Percentiles rank a stretch among this genome's conserved stretches.
Evolutionary conservation across 2,113 vertebrate genomes (phyloP).

Genomic region (Chunga burmeisteri): DNA sequence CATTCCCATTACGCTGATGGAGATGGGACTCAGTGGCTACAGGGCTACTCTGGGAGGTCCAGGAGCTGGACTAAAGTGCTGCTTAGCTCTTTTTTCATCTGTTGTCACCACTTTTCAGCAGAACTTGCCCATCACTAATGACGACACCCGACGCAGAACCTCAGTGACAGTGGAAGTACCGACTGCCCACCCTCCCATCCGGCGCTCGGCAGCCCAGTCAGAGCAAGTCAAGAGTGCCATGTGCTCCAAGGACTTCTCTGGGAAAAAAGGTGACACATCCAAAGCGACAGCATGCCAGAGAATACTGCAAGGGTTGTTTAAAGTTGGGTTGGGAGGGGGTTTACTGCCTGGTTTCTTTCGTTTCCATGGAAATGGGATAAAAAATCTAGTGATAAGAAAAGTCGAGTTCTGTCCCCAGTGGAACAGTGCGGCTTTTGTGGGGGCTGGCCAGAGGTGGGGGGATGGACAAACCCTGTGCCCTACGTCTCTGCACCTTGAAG

Average conservation of each 20-base stretch:
- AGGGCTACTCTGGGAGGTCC: too few species aligned
- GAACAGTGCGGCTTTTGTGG: background rate
- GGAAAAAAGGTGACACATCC: background rate
- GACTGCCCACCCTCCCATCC: accelerated
- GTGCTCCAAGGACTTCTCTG: background rate
- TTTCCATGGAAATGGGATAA: background rate
- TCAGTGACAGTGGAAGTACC: background rate
- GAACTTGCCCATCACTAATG: background rate
- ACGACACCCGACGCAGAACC: accelerated
- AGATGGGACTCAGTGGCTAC: background rate
- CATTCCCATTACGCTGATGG: accelerated
- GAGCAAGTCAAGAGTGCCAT: background rate
- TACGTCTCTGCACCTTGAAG: background rate
- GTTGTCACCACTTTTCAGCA: background rate
- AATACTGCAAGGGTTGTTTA: background rate
- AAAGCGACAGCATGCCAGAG: accelerated
- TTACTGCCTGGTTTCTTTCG: background rate
- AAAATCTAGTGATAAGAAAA: background rate
- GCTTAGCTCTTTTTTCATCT: background rate
- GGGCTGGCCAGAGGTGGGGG: accelerated
- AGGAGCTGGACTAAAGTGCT: background rate
- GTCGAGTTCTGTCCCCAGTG: background rate
- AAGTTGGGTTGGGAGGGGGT: background rate
- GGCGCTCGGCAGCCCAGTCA: accelerated
- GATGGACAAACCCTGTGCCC: background rate